Evolutionary conservation across 2,113 vertebrate species (phyloP).

Genomic region (Solenodon paradoxus): DNA sequence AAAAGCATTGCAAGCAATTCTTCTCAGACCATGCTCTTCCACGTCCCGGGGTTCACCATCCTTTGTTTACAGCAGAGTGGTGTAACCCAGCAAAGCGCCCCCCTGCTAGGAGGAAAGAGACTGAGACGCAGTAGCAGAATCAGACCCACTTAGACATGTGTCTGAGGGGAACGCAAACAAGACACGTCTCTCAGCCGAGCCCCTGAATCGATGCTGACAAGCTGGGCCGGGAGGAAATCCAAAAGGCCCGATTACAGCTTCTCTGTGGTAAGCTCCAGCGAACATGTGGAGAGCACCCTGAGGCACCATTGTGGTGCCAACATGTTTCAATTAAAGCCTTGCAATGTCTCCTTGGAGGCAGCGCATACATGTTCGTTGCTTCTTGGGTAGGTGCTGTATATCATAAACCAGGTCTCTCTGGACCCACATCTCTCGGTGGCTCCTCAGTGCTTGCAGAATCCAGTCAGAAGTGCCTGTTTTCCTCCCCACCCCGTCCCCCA

Average conservation of each 20-base stretch:
- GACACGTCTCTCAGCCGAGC: neutral
- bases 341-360: neutral
- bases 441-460: neutral
- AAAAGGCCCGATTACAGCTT: neutral
- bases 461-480: neutral
- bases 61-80: too few relatives aligned
- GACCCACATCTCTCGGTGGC: neutral
- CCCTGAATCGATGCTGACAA: neutral
- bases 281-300: neutral
- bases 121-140: rapidly evolving
- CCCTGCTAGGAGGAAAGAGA: neutral
- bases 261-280: neutral
- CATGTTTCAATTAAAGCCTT: neutral
- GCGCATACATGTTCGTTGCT: neutral
- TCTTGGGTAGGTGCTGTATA: neutral
- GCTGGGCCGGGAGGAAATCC: neutral
- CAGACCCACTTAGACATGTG: neutral
- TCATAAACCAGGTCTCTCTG: neutral
- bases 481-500: neutral
- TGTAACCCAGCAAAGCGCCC: rapidly evolving
- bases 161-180: neutral
- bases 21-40: neutral
- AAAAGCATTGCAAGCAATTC: neutral
- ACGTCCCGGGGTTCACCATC: rapidly evolving
- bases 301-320: neutral